Evolutionary conservation across 2,797 vertebrate genomes (phyloP).

Genomic region (Cheirogaleus major): DNA sequence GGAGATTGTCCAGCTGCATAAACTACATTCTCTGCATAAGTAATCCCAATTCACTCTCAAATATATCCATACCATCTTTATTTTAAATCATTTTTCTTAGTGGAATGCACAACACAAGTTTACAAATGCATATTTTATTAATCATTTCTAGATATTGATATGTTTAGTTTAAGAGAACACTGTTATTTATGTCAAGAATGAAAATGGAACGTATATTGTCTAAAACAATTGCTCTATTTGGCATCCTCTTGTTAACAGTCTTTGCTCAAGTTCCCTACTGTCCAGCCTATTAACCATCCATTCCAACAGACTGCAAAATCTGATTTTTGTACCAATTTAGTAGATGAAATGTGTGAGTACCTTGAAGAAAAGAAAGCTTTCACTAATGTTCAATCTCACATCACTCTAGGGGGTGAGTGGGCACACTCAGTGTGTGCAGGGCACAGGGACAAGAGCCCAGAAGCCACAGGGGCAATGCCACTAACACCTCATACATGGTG

Average conservation of each 20-base stretch:
- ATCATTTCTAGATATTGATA: background rate
- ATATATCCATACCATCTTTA: background rate
- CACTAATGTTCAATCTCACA: background rate
- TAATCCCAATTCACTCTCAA: background rate
- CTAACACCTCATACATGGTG: fast-evolving
- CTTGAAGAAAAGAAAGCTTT: background rate
- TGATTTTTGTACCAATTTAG: background rate
- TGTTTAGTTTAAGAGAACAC: background rate
- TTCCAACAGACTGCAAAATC: background rate
- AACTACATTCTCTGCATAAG: background rate
- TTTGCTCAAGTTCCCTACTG: background rate
- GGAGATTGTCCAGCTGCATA: background rate
- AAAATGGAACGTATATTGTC: background rate
- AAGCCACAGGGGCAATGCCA: background rate
- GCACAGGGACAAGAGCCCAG: background rate
- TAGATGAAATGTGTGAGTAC: background rate
- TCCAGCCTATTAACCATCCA: background rate
- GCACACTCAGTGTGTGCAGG: background rate
- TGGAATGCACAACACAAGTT: background rate
- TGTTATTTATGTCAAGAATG: background rate
- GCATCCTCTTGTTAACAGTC: background rate
- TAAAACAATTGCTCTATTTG: background rate
- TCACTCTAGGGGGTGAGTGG: background rate
- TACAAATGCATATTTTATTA: background rate
- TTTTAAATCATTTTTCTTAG: conserved; percentile 26